Evolutionary conservation across 1,140 invertebrate species (phyloP).

Genomic region (Stenopsyche tienmushanensis): DNA sequence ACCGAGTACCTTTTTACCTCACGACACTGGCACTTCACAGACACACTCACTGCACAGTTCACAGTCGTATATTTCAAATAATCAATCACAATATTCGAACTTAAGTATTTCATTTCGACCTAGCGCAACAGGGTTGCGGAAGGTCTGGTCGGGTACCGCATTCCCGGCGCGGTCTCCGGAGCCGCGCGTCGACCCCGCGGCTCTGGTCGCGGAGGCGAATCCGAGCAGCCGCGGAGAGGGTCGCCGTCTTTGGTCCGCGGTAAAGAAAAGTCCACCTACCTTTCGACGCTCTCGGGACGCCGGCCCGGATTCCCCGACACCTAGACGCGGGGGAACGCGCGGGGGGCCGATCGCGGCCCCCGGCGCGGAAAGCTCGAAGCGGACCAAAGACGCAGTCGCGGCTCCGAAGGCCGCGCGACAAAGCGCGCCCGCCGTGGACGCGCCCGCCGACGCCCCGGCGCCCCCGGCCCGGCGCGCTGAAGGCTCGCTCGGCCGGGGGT

Average conservation of each 20-base stretch:
- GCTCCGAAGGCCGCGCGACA: background rate
- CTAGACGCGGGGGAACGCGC: background rate
- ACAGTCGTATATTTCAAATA: background rate
- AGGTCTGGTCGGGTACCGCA: background rate
- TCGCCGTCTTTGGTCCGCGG: constrained; percentile 5
- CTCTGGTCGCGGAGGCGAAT: background rate
- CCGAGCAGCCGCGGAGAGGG: background rate
- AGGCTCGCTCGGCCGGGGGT: background rate
- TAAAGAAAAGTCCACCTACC: constrained; percentile 21
- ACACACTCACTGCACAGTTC: background rate
- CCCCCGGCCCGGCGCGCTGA: no score
- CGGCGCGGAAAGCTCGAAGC: background rate
- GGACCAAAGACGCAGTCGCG: background rate
- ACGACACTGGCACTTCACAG: background rate
- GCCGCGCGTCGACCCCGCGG: background rate
- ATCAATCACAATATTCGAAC: no score
- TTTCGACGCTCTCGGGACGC: background rate
- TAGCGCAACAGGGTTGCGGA: constrained; percentile 1
- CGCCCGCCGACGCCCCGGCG: background rate
- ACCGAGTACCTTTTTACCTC: background rate
- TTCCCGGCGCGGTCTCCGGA: background rate
- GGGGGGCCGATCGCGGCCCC: no score
- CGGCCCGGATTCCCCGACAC: background rate
- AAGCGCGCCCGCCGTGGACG: background rate
- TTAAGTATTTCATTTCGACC: constrained; percentile 22